Percentiles rank a stretch among this genome's conserved stretches.
phyloP scores from a whole-genome alignment of 2,797 vertebrate species.

The Cryptoprocta ferox region DNA sequence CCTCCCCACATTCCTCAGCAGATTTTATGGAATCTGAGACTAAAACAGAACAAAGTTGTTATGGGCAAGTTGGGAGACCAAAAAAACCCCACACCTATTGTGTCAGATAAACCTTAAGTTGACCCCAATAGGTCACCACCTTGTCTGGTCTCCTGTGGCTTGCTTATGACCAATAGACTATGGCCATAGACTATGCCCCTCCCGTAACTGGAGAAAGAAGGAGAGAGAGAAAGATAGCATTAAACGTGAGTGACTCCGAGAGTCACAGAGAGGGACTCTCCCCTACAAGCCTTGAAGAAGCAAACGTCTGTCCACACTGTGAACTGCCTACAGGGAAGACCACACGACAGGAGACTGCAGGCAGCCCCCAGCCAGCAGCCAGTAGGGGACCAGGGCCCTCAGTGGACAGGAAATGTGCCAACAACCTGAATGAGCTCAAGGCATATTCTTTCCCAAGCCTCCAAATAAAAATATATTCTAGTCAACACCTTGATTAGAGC shows the following conservation, averaged over 20 bases:
- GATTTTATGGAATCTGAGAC: neutral
- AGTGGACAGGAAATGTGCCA: neutral
- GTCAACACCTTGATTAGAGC: neutral
- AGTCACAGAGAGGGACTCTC: neutral
- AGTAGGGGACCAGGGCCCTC: neutral
- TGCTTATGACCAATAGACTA: neutral
- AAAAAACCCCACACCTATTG: neutral
- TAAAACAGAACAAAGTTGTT: neutral
- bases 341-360: fast-evolving
- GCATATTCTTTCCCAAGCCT: neutral
- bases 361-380: neutral
- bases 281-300: neutral
- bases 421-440: neutral
- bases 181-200: neutral
- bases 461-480: neutral
- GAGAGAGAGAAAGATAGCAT: neutral
- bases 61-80: neutral
- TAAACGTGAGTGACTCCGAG: neutral
- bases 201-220: neutral
- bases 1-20: neutral
- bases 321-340: neutral
- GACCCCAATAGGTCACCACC: neutral
- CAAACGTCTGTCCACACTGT: neutral
- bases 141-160: neutral
- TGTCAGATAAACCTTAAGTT: too few relatives aligned